Evolutionary conservation across 2,888 invertebrate species (phyloP).

Genomic region (Neelides folsomi): DNA sequence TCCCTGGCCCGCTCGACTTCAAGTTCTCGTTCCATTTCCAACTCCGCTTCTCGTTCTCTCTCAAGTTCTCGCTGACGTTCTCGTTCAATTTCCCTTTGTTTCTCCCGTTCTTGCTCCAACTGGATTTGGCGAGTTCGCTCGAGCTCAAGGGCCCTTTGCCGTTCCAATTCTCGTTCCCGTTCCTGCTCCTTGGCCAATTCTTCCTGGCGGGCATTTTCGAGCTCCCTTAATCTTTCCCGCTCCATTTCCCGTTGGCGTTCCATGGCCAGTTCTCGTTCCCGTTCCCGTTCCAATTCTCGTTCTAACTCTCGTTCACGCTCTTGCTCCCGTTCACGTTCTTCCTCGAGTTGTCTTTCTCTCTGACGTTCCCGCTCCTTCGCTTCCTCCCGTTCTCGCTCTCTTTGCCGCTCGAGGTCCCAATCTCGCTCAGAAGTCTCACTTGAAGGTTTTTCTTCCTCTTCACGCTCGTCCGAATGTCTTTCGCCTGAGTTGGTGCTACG

Average conservation of each 20-base stretch:
- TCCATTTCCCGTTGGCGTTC: background rate
- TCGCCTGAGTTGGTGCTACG: background rate
- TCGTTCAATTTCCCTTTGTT: background rate
- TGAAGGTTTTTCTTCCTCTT: slow-evolving; percentile 2
- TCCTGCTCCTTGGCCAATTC: slow-evolving; percentile 1
- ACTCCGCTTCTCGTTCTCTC: background rate
- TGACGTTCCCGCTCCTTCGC: background rate
- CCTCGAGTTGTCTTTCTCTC: background rate
- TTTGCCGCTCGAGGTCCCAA: slow-evolving; percentile 6
- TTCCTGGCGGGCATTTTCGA: background rate
- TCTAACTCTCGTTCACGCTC: background rate
- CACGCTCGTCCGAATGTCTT: background rate
- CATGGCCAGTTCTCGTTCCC: slow-evolving; percentile 4
- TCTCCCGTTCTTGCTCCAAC: no score
- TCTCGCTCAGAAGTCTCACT: background rate
- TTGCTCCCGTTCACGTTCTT: background rate
- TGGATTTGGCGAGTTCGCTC: background rate
- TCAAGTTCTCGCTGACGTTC: slow-evolving; percentile 2
- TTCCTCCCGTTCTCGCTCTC: slow-evolving; percentile 1
- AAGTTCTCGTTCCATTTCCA: background rate
- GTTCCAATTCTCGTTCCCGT: background rate
- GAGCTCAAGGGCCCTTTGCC: background rate
- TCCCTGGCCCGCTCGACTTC: background rate
- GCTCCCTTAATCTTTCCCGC: background rate
- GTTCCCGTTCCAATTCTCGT: background rate